These are phyloP conservation scores for Pseudomyrmex sp. DNA, from an alignment of 1,140 invertebrate species.

Conservation along the genomic window DNA sequence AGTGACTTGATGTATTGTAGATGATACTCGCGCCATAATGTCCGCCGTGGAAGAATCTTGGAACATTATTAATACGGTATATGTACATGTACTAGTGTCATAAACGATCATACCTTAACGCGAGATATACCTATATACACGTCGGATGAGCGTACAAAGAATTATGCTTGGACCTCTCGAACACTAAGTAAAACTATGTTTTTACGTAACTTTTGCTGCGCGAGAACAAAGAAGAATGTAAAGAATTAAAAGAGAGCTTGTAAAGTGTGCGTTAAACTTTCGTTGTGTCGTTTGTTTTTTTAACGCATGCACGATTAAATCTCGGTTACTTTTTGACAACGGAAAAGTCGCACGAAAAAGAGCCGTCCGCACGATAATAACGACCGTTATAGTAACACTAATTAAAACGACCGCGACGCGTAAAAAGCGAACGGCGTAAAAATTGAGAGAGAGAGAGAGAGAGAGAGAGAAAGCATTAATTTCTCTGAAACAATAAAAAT, in stretches of 20 bases:
- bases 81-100: background rate
- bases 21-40: slow-evolving; percentile 19
- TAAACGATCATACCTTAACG: slow-evolving; percentile 12
- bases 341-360: background rate
- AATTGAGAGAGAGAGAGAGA: slow-evolving; percentile 17
- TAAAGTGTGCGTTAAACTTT: slow-evolving; percentile 19
- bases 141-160: background rate
- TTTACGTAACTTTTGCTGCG: background rate
- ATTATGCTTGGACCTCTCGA: background rate
- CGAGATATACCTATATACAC: background rate
- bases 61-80: slow-evolving; percentile 34
- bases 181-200: background rate
- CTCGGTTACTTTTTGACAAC: background rate
- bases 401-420: slow-evolving; percentile 44
- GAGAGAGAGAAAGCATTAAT: no score
- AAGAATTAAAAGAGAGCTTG: background rate
- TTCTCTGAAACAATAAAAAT: slow-evolving; percentile 31
- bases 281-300: background rate
- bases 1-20: background rate
- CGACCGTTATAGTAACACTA: background rate
- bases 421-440: slow-evolving; percentile 15
- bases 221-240: background rate
- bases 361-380: background rate
- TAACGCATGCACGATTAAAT: slow-evolving; percentile 6
- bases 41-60: background rate